A percentile compares a stretch with the other conserved stretches of the same genome.
Conservation (phyloP, 2,888 invertebrate species). For the Coenonympha arcania region DNA sequence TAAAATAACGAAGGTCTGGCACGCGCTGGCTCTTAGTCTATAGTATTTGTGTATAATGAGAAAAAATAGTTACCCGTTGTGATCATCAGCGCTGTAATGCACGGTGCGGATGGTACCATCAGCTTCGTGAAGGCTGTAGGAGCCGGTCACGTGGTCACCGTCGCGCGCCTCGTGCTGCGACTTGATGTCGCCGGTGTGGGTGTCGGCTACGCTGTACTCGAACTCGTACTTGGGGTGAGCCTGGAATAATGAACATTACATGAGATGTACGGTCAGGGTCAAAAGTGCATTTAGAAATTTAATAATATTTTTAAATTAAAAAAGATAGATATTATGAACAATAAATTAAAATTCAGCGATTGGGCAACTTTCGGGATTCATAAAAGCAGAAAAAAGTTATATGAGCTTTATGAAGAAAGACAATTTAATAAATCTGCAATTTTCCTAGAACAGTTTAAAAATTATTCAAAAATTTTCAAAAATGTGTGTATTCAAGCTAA, state of each 20-base stretch:
- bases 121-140: conserved; percentile 76
- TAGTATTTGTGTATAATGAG: conserved; percentile 16
- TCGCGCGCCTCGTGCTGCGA: conserved; percentile 75
- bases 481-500: no score
- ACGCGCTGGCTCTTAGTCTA: not conserved
- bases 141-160: conserved; percentile 78
- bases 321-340: no score
- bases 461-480: no score
- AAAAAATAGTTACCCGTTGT: conserved; percentile 58
- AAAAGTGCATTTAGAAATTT: no score
- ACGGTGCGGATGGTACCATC: conserved; percentile 76
- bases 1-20: not conserved
- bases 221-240: conserved; percentile 69
- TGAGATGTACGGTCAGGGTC: no score
- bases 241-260: not conserved
- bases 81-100: conserved; percentile 74
- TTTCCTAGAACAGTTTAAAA: no score
- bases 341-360: no score
- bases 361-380: no score
- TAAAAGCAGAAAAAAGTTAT: no score
- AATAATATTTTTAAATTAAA: no score
- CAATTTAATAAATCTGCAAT: no score
- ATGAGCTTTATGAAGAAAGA: no score
- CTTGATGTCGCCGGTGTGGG: conserved; percentile 74
- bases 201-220: conserved; percentile 69